Evolutionary conservation across 2,113 vertebrate species (phyloP), one percentile per base, ranked within the genome.

Genomic region (Dryoscopus gambensis): DNA sequence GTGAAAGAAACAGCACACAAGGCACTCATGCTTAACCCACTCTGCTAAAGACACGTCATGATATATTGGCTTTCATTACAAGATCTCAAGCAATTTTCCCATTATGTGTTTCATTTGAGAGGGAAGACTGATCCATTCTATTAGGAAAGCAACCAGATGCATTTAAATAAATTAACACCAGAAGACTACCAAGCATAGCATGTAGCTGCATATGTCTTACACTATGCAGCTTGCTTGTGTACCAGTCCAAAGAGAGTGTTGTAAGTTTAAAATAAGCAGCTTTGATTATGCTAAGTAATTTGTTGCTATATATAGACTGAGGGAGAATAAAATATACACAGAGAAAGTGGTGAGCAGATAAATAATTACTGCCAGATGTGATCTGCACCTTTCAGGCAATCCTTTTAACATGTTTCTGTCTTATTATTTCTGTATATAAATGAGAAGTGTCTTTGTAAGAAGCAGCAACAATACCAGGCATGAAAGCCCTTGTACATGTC

Each of bases 401-500:
- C 33, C 44, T 79, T 69, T 91, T 55, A 74, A 55, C 52, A 40
- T 28, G 78, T 22, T 47, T 91, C 90, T 84, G 39, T 80, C 75
- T 93, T 20, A 13, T 92, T 97, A 89, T 96, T 97, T 96, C 87
- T 94, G 59, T 63, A 75, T 74, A 76, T 92, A 94, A 92, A 90
- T 56, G 74, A 94, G 84, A 97, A 95, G 73, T 33, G 4, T 69
- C 71, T 90, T 70, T 73, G 25, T 81, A 81, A 92, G 73, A 33
- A 84, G 63, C 31, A 40, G n/a, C 19, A 64, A 64, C 15, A 52
- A 65, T 57, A 62, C 23, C 44, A 85, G 80, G 27, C 69, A 49
- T 63, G 44, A 86, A 89, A 92, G 71, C 44, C 33, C 73, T 84
- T 42, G 64, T 53, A 23, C 33, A n/a, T 33, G 35, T 71, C 60